phyloP scores from a whole-genome alignment of 2,113 vertebrate species.

The Lathamus discolor region DNA sequence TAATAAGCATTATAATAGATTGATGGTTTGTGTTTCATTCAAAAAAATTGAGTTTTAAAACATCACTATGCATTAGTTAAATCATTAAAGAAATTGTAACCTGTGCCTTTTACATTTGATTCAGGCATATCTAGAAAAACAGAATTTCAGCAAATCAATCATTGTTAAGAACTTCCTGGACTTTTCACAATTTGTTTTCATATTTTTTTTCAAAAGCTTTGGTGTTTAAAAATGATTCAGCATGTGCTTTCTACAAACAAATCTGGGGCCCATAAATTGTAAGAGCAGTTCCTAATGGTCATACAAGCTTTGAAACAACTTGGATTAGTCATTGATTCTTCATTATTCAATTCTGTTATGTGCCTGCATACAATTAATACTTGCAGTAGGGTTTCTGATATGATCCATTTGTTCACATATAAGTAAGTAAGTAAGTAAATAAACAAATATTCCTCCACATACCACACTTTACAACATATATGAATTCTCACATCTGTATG shows the following conservation, averaged over 20 bases:
- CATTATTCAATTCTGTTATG: not conserved
- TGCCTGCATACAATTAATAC: not conserved
- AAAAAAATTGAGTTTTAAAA: not conserved
- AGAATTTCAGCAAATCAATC: not conserved
- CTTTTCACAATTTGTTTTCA: not conserved
- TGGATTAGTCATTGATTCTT: not conserved
- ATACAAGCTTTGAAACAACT: not conserved
- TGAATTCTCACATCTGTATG: not conserved
- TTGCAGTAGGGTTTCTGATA: not conserved
- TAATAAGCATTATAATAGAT: not conserved
- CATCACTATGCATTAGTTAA: not conserved
- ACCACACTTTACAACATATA: not conserved
- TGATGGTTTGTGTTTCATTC: not conserved
- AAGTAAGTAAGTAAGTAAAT: not conserved
- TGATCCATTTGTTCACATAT: not conserved
- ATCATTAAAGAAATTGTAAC: not conserved
- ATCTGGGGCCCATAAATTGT: not conserved
- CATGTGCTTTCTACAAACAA: not conserved
- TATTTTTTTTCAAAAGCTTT: not conserved
- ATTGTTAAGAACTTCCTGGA: not conserved
- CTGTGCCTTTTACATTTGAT: not conserved
- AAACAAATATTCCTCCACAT: not conserved
- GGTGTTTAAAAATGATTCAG: not conserved
- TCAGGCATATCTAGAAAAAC: not conserved
- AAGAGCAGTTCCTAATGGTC: not conserved